Evolutionary conservation across 2,888 invertebrate species (phyloP), one percentile per base, ranked within the genome.

Genomic region (Neelides folsomi): DNA sequence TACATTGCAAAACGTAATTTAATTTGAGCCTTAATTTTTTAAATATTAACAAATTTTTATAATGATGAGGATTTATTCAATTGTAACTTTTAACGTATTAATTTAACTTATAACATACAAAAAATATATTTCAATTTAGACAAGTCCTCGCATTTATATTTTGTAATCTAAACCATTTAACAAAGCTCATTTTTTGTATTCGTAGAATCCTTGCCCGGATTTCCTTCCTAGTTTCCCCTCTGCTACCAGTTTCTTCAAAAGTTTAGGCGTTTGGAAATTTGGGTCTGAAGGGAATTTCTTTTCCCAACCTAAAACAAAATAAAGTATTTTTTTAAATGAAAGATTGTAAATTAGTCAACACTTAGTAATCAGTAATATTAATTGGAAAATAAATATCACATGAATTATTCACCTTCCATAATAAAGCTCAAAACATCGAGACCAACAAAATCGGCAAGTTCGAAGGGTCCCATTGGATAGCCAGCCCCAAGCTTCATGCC

Each of bases 401-500:
- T 36, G 12, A 10, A n/a, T n/a, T n/a, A n/a, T n/a, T 59, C 68
- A 76, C 78, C 86, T 64, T 82, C 79, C n/a, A 84, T 67, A 66
- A 87, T 85, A 66, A 79, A 81, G 66, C 80, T 75, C 53, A 77
- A 78, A 5, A 86, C 86, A 68, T 90, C 90, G 12, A 84, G 72
- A 0, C 89, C 89, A 1, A 86, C 83, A 69, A 83, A 87, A 72
- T 90, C 90, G 1, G 80, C 72, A 48, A 90, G 71, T 70, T 89
- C 86, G 56, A 92, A 76, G 0, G 90, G 90, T 3, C 90, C 90
- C 89, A 90, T 89, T 5, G 89, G 89, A 70, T 87, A 79, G 0
- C 85, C 83, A 12, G 87, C 86, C 6, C 90, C 90, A 1, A 90
- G 72, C 69, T 88, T 89, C 89, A 90, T 89, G 0, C 87, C 89